Evolutionary conservation across 2,888 invertebrate genomes (phyloP).

Genomic region (Notodonta dromedarius): DNA sequence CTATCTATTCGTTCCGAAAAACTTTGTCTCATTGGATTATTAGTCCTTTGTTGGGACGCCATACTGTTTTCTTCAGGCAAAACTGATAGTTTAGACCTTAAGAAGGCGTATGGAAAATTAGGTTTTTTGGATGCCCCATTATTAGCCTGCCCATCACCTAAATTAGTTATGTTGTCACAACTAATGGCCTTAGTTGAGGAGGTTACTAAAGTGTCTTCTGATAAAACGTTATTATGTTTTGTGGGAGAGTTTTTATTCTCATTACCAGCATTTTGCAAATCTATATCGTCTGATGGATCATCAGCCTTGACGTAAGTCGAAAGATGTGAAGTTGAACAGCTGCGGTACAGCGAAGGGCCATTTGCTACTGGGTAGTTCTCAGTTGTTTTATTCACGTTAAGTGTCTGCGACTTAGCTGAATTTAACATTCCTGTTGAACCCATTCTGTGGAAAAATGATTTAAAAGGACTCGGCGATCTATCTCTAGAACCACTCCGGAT

Average conservation of each 20-base stretch:
- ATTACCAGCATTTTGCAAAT: slow-evolving; percentile 81
- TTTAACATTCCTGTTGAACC: slow-evolving; percentile 91
- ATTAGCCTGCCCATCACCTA: slow-evolving; percentile 75
- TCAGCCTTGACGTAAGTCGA: slow-evolving; percentile 91
- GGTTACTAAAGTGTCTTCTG: slow-evolving; percentile 69
- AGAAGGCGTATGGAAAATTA: slow-evolving; percentile 90
- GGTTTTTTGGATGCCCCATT: slow-evolving; percentile 84
- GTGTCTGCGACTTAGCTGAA: slow-evolving; percentile 79
- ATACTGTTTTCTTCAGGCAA: slow-evolving; percentile 89
- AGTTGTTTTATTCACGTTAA: slow-evolving; percentile 64
- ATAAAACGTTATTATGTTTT: slow-evolving; percentile 58
- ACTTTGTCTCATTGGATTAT: slow-evolving; percentile 78
- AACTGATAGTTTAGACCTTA: slow-evolving; percentile 90
- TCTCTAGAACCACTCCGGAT: slow-evolving; percentile 78
- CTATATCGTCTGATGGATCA: slow-evolving; percentile 91
- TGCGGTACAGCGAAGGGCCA: slow-evolving; percentile 86
- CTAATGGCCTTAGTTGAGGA: slow-evolving; percentile 87
- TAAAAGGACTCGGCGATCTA: slow-evolving; percentile 87
- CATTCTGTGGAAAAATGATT: slow-evolving; percentile 89
- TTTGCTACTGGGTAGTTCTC: slow-evolving; percentile 74
- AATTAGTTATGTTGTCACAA: slow-evolving; percentile 88
- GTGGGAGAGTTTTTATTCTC: slow-evolving; percentile 66
- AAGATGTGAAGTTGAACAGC: slow-evolving; percentile 90
- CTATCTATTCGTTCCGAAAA: slow-evolving; percentile 79
- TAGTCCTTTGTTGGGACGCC: slow-evolving; percentile 72